Base-by-base conservation (phyloP, 2,888 invertebrate genomes). In the Coleophora flavipennella region DNA sequence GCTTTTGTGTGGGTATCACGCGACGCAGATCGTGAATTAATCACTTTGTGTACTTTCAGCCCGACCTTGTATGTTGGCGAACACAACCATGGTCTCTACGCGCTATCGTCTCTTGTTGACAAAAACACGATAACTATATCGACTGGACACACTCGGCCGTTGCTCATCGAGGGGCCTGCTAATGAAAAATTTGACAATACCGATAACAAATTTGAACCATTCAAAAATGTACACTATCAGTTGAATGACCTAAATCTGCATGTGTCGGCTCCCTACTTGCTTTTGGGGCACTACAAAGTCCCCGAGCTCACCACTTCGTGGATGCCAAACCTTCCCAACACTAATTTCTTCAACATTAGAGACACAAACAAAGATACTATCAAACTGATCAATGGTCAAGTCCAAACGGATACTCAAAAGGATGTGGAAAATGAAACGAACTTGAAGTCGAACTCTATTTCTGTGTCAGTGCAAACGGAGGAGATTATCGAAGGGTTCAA, bases 21-120 rank as follows among this genome's bases (percentile, higher is more conserved):
- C 20, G 20, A 20, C 6, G 20, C 6, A 4, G 20, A 4, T 20
- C 20, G 20, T 20, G 20, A 20, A 6, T 20, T 20, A 4, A 20
- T 20, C 20, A 6, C 6, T 20, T 20, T 6, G 20, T 20, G 20
- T 20, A 20, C 20, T 87, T 87, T 49, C 76, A 96, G 96, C 53
- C 93, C 94, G 41, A 94, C 97, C 0, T 83, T 99, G 27, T 99
- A 97, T 70, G 91, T 99, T 42, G 99, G 98, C 0, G 94, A 97
- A 64, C 86, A 87, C 36, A 85, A 88, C 45, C 89, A 92, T 58
- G 97, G 97, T 0, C 79, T 96, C 1, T 99, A 97, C 75, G 99
- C 98, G 0, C 74, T 98, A 38, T 95, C 96, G 1, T 94, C 97
- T 0, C 80, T 97, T 14, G 96, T 97, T 1, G 97, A 98, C 80